Conservation (phyloP, 2,113 vertebrate genomes). For the Oplegnathus fasciatus region DNA sequence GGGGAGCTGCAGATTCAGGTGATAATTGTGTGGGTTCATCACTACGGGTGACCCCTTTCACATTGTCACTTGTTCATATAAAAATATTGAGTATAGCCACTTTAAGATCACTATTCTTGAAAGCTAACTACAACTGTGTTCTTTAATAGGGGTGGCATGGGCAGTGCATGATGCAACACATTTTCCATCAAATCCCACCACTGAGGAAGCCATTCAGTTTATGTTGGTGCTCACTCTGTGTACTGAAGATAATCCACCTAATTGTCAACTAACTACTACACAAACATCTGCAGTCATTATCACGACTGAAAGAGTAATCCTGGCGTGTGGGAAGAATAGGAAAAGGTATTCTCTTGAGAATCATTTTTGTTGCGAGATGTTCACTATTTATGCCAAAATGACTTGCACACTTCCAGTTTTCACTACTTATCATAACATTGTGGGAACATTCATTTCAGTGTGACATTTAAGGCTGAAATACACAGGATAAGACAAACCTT, state of each 20-base stretch:
- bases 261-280: slow-evolving; percentile 3
- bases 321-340: slow-evolving; percentile 25
- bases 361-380: neutral
- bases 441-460: neutral
- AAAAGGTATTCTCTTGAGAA: neutral
- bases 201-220: slow-evolving; percentile 13
- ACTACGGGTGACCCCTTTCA: neutral
- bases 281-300: slow-evolving; percentile 39
- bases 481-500: neutral
- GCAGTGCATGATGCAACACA: neutral
- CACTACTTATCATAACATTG: neutral
- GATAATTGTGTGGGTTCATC: neutral
- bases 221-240: slow-evolving; percentile 10
- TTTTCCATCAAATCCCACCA: neutral
- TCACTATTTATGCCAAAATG: neutral
- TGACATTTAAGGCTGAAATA: neutral
- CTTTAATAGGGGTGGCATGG: neutral
- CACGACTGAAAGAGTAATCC: neutral
- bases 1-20: neutral
- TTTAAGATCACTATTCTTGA: neutral
- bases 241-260: slow-evolving; percentile 30
- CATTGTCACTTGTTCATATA: neutral
- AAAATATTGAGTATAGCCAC: neutral
- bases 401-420: neutral
- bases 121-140: neutral